Percentiles rank a stretch among this genome's conserved stretches.
Evolutionary conservation across 2,113 vertebrate species (phyloP).

Genomic region (Salvelinus namaycush): DNA sequence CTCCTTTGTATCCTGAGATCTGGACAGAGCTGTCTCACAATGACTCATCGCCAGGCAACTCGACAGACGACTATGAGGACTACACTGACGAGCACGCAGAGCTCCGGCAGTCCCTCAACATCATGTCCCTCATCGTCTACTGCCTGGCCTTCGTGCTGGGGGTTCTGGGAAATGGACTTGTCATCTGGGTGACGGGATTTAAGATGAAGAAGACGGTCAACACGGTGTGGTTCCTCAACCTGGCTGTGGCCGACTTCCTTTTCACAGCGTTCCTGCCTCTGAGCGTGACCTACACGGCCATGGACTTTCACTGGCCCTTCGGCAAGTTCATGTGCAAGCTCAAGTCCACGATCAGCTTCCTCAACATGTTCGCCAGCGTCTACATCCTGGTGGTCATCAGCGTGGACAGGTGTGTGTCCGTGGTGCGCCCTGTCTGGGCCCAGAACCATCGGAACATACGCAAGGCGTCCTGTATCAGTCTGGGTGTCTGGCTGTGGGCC

Average conservation of each 20-base stretch:
- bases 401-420: conserved; percentile 80
- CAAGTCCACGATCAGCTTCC: conserved; percentile 69
- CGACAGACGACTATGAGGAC: conserved; percentile 52
- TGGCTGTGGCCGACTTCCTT: conserved; percentile 84
- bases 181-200: conserved; percentile 87
- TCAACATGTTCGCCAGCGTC: conserved; percentile 84
- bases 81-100: conserved; percentile 60
- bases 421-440: conserved; percentile 80
- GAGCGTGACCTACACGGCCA: conserved; percentile 70
- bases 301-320: conserved; percentile 82
- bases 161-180: conserved; percentile 81
- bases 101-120: conserved; percentile 61
- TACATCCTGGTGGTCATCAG: conserved; percentile 84
- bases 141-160: conserved; percentile 80
- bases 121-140: conserved; percentile 73
- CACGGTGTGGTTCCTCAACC: conserved; percentile 81
- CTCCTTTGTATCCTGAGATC: conserved; percentile 47
- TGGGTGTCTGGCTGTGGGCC: conserved; percentile 77
- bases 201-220: conserved; percentile 83
- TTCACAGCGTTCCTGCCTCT: conserved; percentile 80
- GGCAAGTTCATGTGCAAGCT: conserved; percentile 82
- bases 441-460: conserved; percentile 79
- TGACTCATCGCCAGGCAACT: conserved; percentile 24
- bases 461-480: conserved; percentile 69
- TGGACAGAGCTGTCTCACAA: conserved; percentile 28